phyloP scores from a whole-genome alignment of 1,140 invertebrate species.

The Gonatopus flavifemur region DNA sequence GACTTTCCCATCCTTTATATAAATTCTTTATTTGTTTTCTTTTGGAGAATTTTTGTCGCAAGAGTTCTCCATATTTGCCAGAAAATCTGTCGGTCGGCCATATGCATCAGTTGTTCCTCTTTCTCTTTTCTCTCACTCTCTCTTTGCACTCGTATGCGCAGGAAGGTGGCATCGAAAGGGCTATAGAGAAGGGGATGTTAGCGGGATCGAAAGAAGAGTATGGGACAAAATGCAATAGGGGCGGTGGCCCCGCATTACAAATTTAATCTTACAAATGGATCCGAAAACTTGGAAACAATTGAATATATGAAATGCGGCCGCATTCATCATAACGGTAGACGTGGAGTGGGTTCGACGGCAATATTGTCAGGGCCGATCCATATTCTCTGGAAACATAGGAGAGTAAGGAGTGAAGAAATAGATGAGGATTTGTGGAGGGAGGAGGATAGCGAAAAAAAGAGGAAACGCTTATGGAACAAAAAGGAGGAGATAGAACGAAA shows the following conservation, averaged over 20 bases:
- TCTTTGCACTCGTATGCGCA: constrained; percentile 33
- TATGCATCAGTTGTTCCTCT: constrained; percentile 54
- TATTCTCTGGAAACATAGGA: constrained; percentile 39
- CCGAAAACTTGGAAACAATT: constrained; percentile 62
- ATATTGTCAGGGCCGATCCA: constrained; percentile 59
- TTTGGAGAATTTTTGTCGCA: not conserved
- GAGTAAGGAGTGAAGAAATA: constrained; percentile 19
- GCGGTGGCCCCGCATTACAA: constrained; percentile 52
- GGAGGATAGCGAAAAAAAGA: constrained; percentile 3
- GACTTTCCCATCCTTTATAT: too few relatives aligned
- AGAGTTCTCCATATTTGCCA: constrained; percentile 19
- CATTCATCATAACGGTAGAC: constrained; percentile 52
- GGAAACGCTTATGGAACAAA: not conserved
- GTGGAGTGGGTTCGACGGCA: constrained; percentile 47
- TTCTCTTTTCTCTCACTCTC: too few relatives aligned
- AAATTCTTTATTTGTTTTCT: too few relatives aligned
- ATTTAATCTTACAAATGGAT: constrained; percentile 63
- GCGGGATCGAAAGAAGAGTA: constrained; percentile 15
- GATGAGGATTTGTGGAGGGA: too few relatives aligned
- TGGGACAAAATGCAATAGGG: constrained; percentile 4
- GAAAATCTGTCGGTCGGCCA: constrained; percentile 52
- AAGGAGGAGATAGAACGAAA: not conserved
- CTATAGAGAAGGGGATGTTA: constrained; percentile 3
- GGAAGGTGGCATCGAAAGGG: constrained; percentile 25
- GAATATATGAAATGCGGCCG: constrained; percentile 59